A percentile compares a stretch with the other conserved stretches of the same genome.
Conservation (phyloP, 2,797 vertebrate species). For the Glyptemys insculpta region DNA sequence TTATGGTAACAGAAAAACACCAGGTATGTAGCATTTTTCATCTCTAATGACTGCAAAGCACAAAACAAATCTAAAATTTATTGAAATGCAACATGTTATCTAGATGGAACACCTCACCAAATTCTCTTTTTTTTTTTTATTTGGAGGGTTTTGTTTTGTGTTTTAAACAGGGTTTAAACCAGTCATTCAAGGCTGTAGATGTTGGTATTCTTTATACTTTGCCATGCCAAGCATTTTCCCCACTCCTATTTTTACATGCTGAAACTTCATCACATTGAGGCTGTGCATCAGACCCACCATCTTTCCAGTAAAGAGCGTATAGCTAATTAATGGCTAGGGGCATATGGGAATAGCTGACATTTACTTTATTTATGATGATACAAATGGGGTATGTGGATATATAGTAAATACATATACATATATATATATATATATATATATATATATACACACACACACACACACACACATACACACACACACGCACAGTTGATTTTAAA, state of each 20-base stretch:
- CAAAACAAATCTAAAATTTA: background rate
- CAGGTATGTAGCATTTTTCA: background rate
- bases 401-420: too few species aligned
- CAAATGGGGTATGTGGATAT: too few species aligned
- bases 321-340: background rate
- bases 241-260: background rate
- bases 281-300: background rate
- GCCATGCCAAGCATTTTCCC: background rate
- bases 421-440: too few species aligned
- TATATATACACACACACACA: too few species aligned
- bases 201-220: background rate
- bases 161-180: background rate
- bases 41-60: background rate
- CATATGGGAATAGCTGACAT: background rate
- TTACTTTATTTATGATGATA: background rate
- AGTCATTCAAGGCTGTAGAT: background rate
- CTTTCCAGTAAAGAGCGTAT: background rate
- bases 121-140: background rate
- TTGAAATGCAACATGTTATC: background rate
- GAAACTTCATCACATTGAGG: background rate
- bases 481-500: too few species aligned
- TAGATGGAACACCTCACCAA: background rate
- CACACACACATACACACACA: too few species aligned
- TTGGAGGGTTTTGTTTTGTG: background rate
- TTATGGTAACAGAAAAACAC: background rate